phyloP scores from a whole-genome alignment of 2,797 vertebrate genomes.

The Acanthiza pusilla region DNA sequence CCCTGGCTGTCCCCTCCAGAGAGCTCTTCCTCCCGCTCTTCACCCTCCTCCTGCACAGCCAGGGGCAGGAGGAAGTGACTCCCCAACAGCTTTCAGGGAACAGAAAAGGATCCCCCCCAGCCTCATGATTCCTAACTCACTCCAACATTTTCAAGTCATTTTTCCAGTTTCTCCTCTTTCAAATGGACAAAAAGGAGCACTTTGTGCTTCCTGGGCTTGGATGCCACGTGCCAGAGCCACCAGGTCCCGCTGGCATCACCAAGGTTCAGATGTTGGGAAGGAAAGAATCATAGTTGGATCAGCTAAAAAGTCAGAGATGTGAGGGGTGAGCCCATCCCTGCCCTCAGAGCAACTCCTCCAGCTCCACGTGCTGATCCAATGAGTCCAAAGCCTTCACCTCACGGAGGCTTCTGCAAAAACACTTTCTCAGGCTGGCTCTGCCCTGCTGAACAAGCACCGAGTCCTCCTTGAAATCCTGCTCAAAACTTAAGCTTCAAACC shows the following conservation, averaged over 20 bases:
- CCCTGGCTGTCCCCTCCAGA: not conserved
- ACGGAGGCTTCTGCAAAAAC: not conserved
- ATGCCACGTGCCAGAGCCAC: not conserved
- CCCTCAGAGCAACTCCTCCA: not conserved
- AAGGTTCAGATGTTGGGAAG: not conserved
- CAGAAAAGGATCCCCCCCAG: not conserved
- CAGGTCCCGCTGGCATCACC: not conserved
- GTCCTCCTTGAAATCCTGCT: not conserved
- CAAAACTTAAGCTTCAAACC: not conserved
- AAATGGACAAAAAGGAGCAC: not conserved
- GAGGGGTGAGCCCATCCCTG: fast-evolving
- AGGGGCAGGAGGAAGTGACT: not conserved
- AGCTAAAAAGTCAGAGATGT: not conserved
- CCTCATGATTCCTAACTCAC: not conserved
- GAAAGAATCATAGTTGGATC: not conserved
- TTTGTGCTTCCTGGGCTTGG: not conserved
- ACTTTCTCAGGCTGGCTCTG: not conserved
- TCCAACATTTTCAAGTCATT: not conserved
- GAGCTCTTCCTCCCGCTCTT: not conserved
- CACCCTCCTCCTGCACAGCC: not conserved
- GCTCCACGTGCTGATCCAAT: fast-evolving
- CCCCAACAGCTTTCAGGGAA: not conserved
- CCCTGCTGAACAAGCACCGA: not conserved
- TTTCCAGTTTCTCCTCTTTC: not conserved
- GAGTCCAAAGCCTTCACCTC: fast-evolving